Base-by-base conservation (phyloP, 2,797 vertebrate genomes). In the Pampus argenteus region DNA sequence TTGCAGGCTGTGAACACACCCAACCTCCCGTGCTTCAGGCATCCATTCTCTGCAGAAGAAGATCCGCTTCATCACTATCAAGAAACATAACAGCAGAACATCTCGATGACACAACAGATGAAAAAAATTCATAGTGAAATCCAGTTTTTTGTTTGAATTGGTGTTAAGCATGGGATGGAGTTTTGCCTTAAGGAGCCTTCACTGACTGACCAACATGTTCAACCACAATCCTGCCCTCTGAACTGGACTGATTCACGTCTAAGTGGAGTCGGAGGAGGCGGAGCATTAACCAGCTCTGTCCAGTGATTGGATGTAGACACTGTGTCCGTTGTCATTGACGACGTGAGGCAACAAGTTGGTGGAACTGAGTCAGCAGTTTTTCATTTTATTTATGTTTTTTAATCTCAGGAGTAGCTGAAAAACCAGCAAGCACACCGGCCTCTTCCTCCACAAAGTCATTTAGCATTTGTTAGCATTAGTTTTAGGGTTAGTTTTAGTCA, bases 151-250 rank as follows among this genome's bases (percentile, higher is more conserved):
- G 72, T 90, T 83, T 70, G 69, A 73, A 60, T 79, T 64, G 66
- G 83, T 79, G 71, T 86, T 20, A 48, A 92, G 94, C 94, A 86
- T 84, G 76, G 93, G 78, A 92, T 92, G 93, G 83, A 89, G 93
- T 83, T 88, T 89, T 94, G 96, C 96, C 96, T 97, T 96, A 97
- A 96, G 89, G 71, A 95, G 93, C 93, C 92, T 93, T 91, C 87
- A 82, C 91, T 91, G 93, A 95, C 94, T 88, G 94, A 83, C 80
- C 62, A 44, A 71, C 81, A 69, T 51, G 71, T 74, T 78, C 65
- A 58, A 73, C 76, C 76, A 80, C 89, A 90, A 81, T 87, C 80
- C 56, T 58, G 91, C 90, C 92, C 91, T 88, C 82, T 63, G 44
- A 68, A 68, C 73, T 17, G 45, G 71, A 77, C 75, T 44, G 58